phyloP scores from a whole-genome alignment of 1,140 invertebrate species.

The Tribolium castaneum region DNA sequence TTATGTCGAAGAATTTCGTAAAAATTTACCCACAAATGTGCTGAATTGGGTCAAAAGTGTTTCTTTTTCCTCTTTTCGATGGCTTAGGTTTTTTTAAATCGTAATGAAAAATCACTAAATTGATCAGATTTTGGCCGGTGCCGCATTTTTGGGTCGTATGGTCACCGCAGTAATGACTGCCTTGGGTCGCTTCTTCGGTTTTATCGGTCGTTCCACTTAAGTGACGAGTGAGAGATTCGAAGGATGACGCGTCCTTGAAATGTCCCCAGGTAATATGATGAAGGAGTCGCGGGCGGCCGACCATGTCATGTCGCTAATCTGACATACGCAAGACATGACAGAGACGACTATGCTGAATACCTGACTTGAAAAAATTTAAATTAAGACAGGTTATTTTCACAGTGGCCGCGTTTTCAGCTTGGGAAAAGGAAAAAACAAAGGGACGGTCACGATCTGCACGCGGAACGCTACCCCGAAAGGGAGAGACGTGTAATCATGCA shows the following conservation, averaged over 20 bases:
- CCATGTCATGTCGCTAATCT: constrained; percentile 54
- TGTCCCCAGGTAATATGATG: constrained; percentile 55
- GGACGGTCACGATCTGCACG: constrained; percentile 2
- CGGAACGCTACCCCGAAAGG: constrained; percentile 1
- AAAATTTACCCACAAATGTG: too few relatives aligned
- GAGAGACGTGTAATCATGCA: background rate
- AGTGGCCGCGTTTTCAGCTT: constrained; percentile 4
- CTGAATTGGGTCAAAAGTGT: too few relatives aligned
- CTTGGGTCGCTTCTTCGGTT: constrained; percentile 14
- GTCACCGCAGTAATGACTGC: background rate
- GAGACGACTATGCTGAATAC: constrained; percentile 48
- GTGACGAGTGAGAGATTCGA: constrained; percentile 37
- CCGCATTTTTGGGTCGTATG: too few relatives aligned
- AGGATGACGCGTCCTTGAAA: constrained; percentile 52
- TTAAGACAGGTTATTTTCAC: constrained; percentile 46
- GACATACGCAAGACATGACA: constrained; percentile 54
- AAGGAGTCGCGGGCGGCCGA: constrained; percentile 54
- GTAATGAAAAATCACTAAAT: too few relatives aligned
- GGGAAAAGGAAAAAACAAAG: background rate
- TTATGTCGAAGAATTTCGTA: too few relatives aligned
- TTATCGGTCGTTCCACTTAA: constrained; percentile 22
- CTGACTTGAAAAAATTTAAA: constrained; percentile 45
- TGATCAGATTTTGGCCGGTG: too few relatives aligned
- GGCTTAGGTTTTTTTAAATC: too few relatives aligned
- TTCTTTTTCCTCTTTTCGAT: too few relatives aligned